Evolutionary conservation across 2,113 vertebrate genomes (phyloP).

Genomic region (Eurypyga helias): DNA sequence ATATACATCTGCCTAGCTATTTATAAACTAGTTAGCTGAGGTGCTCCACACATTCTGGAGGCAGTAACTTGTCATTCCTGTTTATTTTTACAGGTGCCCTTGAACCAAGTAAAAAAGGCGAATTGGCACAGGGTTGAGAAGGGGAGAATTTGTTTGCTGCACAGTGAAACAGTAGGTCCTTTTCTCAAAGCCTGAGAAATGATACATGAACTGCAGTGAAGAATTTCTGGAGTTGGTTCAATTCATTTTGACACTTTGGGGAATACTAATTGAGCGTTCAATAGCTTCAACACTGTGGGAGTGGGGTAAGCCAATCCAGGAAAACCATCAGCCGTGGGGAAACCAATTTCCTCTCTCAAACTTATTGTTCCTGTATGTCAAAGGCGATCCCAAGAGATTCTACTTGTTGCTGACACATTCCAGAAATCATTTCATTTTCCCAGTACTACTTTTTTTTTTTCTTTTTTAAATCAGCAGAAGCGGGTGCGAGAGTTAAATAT

Average conservation of each 20-base stretch:
- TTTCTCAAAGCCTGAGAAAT: slow-evolving; percentile 12
- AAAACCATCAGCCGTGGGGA: not conserved
- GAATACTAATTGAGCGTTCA: slow-evolving; percentile 31
- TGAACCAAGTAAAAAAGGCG: not conserved
- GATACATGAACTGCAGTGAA: not conserved
- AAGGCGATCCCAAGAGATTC: not conserved
- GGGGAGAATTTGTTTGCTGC: not conserved
- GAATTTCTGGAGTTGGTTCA: slow-evolving; percentile 26
- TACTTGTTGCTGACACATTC: slow-evolving; percentile 30
- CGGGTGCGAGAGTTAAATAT: not conserved
- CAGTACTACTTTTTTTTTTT: not conserved
- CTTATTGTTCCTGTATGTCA: slow-evolving; percentile 22
- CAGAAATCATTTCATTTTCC: slow-evolving; percentile 24
- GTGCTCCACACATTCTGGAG: not conserved
- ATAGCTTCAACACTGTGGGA: not conserved
- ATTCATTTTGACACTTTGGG: not conserved
- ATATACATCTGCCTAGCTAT: not conserved
- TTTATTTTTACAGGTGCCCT: slow-evolving; percentile 44
- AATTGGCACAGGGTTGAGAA: not conserved
- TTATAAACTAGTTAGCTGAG: not conserved
- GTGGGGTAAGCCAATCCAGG: slow-evolving; percentile 5
- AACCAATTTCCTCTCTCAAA: slow-evolving; percentile 48
- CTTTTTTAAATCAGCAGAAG: not conserved
- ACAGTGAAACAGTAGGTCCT: not conserved
- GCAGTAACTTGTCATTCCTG: not conserved